Conservation (phyloP, 2,888 invertebrate genomes). For the Lochmaea capreae region DNA sequence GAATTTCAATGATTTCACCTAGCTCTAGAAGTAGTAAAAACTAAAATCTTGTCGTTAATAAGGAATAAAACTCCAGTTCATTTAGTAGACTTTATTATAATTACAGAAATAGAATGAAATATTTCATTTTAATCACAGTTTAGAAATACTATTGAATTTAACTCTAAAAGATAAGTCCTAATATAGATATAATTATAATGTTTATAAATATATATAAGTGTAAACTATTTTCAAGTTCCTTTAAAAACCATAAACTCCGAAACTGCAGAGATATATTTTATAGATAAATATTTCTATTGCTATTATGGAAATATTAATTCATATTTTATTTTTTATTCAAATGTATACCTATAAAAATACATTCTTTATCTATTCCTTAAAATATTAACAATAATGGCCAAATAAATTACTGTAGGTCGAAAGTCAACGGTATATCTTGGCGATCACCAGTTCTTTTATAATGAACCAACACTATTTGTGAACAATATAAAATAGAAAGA, state of each 20-base stretch:
- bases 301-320: neutral
- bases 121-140: constrained; percentile 60
- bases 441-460: too few species aligned
- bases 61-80: neutral
- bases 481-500: too few species aligned
- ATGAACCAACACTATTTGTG: too few species aligned
- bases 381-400: neutral
- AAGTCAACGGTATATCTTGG: too few species aligned
- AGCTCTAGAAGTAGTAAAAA: too few species aligned
- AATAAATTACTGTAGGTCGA: neutral
- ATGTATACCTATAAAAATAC: constrained; percentile 18
- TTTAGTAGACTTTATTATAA: constrained; percentile 41
- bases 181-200: neutral
- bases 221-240: neutral
- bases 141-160: constrained; percentile 55
- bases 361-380: neutral
- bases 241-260: constrained; percentile 9
- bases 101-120: constrained; percentile 58
- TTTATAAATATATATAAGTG: neutral
- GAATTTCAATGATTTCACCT: too few species aligned
- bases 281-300: constrained; percentile 1
- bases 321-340: constrained; percentile 6
- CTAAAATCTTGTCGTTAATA: neutral
- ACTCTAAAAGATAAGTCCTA: constrained; percentile 15
- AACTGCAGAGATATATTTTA: constrained; percentile 11